These are phyloP conservation scores for Troilus luridus DNA, from an alignment of 2,888 invertebrate genomes.

Conservation along the genomic window DNA sequence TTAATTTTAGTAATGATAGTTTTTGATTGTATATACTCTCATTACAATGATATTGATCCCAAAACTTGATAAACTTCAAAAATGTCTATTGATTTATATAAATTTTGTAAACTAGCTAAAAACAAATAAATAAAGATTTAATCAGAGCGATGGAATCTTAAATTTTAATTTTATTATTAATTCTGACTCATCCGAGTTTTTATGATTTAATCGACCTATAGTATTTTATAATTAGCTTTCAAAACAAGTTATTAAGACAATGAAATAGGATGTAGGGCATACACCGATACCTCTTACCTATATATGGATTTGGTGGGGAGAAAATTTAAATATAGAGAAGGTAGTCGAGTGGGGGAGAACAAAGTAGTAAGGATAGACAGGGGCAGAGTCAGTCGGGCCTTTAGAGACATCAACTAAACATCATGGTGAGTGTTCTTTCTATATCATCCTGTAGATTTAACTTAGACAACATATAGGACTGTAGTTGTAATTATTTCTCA, in stretches of 20 bases:
- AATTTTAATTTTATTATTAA: neutral
- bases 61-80: neutral
- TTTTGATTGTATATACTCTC: neutral
- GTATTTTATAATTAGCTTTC: neutral
- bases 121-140: neutral
- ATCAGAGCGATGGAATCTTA: neutral
- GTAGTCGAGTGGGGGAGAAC: constrained; percentile 60
- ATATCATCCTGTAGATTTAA: neutral
- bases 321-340: constrained; percentile 39
- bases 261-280: constrained; percentile 59
- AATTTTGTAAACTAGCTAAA: neutral
- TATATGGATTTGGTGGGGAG: constrained; percentile 62
- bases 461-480: neutral
- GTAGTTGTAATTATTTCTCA: neutral
- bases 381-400: constrained; percentile 61
- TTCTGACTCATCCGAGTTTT: neutral
- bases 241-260: constrained; percentile 36
- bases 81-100: neutral
- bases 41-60: neutral
- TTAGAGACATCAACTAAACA: constrained; percentile 60
- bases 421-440: constrained; percentile 60
- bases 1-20: neutral
- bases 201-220: neutral
- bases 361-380: constrained; percentile 59
- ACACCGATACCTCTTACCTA: constrained; percentile 53